These are phyloP conservation scores for Acrobasis suavella DNA, from an alignment of 2,888 invertebrate species.

Conservation along the genomic window DNA sequence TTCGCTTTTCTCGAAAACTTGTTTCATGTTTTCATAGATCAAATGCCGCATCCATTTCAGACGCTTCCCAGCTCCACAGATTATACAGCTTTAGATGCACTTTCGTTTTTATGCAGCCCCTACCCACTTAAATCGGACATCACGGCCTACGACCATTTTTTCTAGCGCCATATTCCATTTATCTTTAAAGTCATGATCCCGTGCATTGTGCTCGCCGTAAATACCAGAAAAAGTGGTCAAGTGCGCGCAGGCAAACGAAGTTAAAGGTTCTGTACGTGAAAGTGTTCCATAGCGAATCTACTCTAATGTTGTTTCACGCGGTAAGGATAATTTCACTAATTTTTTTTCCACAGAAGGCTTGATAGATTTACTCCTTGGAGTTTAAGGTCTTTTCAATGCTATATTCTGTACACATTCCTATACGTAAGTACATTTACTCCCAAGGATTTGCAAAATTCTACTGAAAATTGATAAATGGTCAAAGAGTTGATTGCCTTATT, in stretches of 20 bases:
- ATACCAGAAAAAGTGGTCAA: conserved; percentile 49
- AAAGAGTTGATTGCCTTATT: no score
- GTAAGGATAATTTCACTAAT: no score
- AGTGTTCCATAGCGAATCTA: no score
- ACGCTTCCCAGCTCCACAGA: conserved; percentile 21
- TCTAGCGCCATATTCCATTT: conserved; percentile 62
- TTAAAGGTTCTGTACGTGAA: background rate
- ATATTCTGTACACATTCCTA: no score
- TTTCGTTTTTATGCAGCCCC: conserved; percentile 68
- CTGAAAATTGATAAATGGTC: no score
- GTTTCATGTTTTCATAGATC: background rate
- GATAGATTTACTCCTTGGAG: no score
- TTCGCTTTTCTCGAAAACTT: no score
- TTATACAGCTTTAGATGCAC: conserved; percentile 50
- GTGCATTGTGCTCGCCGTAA: conserved; percentile 68
- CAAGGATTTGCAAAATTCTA: no score
- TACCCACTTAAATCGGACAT: conserved; percentile 63
- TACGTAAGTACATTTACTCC: no score
- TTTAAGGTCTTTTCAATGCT: no score
- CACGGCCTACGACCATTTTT: conserved; percentile 56
- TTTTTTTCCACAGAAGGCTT: no score
- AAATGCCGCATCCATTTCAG: conserved; percentile 40
- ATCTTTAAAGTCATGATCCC: conserved; percentile 70
- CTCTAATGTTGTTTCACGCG: background rate
- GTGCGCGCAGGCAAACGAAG: background rate